These are phyloP conservation scores for Aleiodes leptofemur DNA, from an alignment of 2,888 invertebrate genomes.

Conservation along the genomic window DNA sequence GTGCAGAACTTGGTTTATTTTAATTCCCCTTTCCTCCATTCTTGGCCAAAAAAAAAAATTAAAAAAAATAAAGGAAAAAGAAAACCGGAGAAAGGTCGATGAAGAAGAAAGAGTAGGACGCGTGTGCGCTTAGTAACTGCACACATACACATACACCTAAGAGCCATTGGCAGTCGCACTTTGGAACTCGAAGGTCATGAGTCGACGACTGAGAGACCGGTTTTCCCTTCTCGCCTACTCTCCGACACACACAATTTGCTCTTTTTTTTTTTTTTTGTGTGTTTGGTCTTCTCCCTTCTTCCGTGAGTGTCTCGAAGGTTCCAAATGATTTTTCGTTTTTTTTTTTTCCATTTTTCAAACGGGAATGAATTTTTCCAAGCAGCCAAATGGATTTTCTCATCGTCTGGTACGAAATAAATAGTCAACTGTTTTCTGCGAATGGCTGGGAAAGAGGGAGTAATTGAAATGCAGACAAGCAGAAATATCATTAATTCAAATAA, in stretches of 20 bases:
- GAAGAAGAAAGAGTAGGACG: constrained; percentile 28
- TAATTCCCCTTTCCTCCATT: constrained; percentile 16
- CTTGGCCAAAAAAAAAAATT: too few relatives aligned
- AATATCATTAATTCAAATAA: constrained; percentile 34
- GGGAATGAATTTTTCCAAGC: too few relatives aligned
- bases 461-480: constrained; percentile 28
- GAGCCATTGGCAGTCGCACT: constrained; percentile 53
- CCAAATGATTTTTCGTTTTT: constrained; percentile 23
- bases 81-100: neutral
- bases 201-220: constrained; percentile 71
- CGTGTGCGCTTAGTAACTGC: constrained; percentile 57
- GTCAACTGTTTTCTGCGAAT: neutral
- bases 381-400: too few relatives aligned
- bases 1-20: constrained; percentile 26
- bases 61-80: too few relatives aligned
- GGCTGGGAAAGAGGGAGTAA: neutral
- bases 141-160: constrained; percentile 13
- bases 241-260: constrained; percentile 28
- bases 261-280: constrained; percentile 10
- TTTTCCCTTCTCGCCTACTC: constrained; percentile 55
- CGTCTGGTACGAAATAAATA: neutral
- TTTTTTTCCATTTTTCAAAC: constrained; percentile 3
- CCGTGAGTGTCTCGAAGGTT: constrained; percentile 15
- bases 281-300: constrained; percentile 7
- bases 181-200: constrained; percentile 72